A percentile compares a stretch with the other conserved stretches of the same genome.
phyloP scores from a whole-genome alignment of 1,140 invertebrate species.

The Heliconius congener region DNA sequence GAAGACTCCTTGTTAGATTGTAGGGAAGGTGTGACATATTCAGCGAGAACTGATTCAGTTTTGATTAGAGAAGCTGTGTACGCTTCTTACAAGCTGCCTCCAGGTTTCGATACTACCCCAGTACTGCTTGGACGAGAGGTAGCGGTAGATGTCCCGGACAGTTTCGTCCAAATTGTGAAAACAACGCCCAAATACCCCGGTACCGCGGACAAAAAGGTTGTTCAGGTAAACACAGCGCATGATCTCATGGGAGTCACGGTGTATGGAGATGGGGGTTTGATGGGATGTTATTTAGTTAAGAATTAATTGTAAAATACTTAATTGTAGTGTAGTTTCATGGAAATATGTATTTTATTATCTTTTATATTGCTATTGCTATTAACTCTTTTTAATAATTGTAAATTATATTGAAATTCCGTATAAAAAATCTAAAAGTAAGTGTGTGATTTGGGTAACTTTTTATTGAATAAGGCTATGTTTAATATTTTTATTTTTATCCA shows the following conservation, averaged over 20 bases:
- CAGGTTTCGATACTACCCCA: constrained; percentile 75
- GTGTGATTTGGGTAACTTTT: too few species aligned
- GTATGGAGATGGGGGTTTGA: constrained; percentile 25
- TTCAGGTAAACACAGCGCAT: constrained; percentile 76
- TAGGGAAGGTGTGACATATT: constrained; percentile 73
- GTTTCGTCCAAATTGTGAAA: constrained; percentile 88
- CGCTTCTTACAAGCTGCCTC: constrained; percentile 71
- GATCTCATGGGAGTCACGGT: constrained; percentile 47
- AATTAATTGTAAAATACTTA: neutral
- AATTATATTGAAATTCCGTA: neutral
- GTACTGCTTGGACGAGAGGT: constrained; percentile 85
- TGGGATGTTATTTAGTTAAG: neutral
- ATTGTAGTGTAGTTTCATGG: neutral
- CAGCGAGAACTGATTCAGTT: constrained; percentile 74
- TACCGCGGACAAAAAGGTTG: constrained; percentile 75
- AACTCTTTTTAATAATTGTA: neutral
- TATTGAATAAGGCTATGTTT: too few species aligned
- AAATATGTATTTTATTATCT: too few species aligned
- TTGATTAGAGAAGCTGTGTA: constrained; percentile 75
- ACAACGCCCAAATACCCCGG: constrained; percentile 89
- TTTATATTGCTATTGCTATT: too few species aligned
- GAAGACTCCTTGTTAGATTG: constrained; percentile 78
- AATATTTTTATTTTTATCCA: too few species aligned
- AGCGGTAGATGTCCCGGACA: constrained; percentile 88
- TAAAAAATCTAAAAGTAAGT: neutral